These are phyloP conservation scores for Clivina fossor DNA, from an alignment of 2,888 invertebrate species.

Conservation along the genomic window DNA sequence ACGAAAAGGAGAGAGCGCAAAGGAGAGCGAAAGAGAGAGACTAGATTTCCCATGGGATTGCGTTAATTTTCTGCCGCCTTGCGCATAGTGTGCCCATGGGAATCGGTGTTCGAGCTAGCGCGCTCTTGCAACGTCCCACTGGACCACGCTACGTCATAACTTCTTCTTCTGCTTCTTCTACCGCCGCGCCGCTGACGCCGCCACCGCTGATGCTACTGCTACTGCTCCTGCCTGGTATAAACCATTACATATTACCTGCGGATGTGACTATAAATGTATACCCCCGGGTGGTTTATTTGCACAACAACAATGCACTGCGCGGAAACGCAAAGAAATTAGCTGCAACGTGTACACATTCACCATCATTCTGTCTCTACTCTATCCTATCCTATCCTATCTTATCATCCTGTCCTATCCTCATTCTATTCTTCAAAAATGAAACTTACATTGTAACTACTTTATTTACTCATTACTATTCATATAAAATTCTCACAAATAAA, in stretches of 20 bases:
- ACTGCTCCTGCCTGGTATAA: slow-evolving; percentile 40
- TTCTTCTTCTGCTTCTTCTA: slow-evolving; percentile 51
- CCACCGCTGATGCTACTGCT: slow-evolving; percentile 9
- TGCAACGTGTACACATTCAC: slow-evolving; percentile 4
- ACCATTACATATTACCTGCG: slow-evolving; percentile 48
- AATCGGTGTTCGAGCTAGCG: slow-evolving; percentile 56
- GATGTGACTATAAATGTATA: slow-evolving; percentile 32
- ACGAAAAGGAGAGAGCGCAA: slow-evolving; percentile 46
- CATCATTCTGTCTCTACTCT: too few species aligned
- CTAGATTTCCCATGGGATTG: slow-evolving; percentile 67
- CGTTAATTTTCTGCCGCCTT: slow-evolving; percentile 79
- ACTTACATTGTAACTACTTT: too few species aligned
- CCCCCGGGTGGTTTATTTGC: slow-evolving; percentile 27
- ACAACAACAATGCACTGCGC: slow-evolving; percentile 22
- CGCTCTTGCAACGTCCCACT: slow-evolving; percentile 48
- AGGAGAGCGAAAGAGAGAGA: slow-evolving; percentile 54
- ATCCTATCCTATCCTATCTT: too few species aligned
- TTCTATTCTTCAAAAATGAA: too few species aligned
- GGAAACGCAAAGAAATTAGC: slow-evolving; percentile 19
- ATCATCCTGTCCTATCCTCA: too few species aligned
- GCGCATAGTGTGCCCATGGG: slow-evolving; percentile 70
- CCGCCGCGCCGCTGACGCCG: slow-evolving; percentile 9
- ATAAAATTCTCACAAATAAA: too few species aligned
- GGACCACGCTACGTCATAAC: slow-evolving; percentile 51
- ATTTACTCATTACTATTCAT: too few species aligned